phyloP scores from a whole-genome alignment of 2,888 invertebrate species.

The Helleia helle region DNA sequence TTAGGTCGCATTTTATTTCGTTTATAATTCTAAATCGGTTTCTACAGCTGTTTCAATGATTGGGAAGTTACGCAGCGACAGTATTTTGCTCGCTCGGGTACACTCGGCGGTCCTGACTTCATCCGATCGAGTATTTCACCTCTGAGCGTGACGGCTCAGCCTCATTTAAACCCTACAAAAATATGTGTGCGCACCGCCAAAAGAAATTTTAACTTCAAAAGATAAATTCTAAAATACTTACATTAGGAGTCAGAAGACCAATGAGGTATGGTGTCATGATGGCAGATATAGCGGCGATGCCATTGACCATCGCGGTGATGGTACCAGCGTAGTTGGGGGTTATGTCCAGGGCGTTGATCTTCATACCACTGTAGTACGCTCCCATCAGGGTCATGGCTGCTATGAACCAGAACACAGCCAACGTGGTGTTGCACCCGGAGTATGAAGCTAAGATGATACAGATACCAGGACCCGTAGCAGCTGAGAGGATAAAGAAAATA shows the following conservation, averaged over 20 bases:
- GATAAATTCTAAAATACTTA: too few relatives aligned
- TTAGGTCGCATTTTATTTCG: too few relatives aligned
- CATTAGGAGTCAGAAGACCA: slow-evolving; percentile 75
- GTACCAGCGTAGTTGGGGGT: slow-evolving; percentile 78
- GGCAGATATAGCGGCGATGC: slow-evolving; percentile 76
- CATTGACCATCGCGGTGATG: slow-evolving; percentile 78
- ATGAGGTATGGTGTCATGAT: slow-evolving; percentile 77
- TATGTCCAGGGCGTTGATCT: slow-evolving; percentile 78
- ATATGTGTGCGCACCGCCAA: too few relatives aligned
- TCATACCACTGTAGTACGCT: slow-evolving; percentile 80
- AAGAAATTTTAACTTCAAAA: too few relatives aligned
- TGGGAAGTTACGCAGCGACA: too few relatives aligned
- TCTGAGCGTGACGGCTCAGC: too few relatives aligned
- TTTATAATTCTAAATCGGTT: too few relatives aligned
- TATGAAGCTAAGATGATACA: slow-evolving; percentile 36
- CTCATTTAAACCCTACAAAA: too few relatives aligned
- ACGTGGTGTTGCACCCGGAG: slow-evolving; percentile 74
- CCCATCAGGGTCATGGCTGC: slow-evolving; percentile 81
- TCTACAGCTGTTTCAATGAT: too few relatives aligned
- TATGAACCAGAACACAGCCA: slow-evolving; percentile 74
- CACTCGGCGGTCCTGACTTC: too few relatives aligned
- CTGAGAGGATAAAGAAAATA: slow-evolving; percentile 41
- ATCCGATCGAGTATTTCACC: too few relatives aligned
- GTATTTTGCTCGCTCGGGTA: too few relatives aligned
- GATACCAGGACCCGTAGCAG: slow-evolving; percentile 75